Percentiles rank a stretch among this genome's conserved stretches.
These are phyloP conservation scores for Stictocephala bisonia DNA, from an alignment of 2,888 invertebrate genomes.

Conservation along the genomic window DNA sequence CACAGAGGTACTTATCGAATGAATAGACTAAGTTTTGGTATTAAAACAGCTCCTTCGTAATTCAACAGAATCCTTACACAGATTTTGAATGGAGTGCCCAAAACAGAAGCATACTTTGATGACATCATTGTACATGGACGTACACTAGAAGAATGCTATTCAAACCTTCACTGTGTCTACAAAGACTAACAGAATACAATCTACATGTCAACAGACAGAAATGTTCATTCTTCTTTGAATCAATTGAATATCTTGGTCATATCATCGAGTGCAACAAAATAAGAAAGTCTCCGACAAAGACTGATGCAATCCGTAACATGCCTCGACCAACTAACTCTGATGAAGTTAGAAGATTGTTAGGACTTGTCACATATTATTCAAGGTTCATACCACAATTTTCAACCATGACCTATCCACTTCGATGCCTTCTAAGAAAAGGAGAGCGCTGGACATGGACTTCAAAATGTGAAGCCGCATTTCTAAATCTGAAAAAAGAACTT, in stretches of 20 bases:
- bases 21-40: conserved; percentile 7
- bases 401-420: conserved; percentile 49
- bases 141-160: conserved; percentile 48
- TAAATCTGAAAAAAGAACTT: conserved; percentile 53
- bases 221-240: conserved; percentile 44
- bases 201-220: conserved; percentile 49
- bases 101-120: conserved; percentile 50
- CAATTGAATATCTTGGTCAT: conserved; percentile 48
- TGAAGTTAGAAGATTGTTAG: conserved; percentile 51
- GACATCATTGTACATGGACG: conserved; percentile 54
- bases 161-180: conserved; percentile 2
- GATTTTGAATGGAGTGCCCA: conserved; percentile 32
- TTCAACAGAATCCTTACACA: conserved; percentile 48
- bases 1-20: conserved; percentile 39
- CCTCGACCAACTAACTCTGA: conserved; percentile 46
- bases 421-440: conserved; percentile 49
- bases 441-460: conserved; percentile 49
- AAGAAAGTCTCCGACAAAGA: conserved; percentile 45
- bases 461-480: conserved; percentile 52
- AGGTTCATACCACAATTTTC: conserved; percentile 53
- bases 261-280: conserved; percentile 43
- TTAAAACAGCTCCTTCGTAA: conserved; percentile 48
- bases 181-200: conserved; percentile 19
- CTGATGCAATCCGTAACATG: conserved; percentile 47
- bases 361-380: conserved; percentile 53